Evolutionary conservation across 1,140 invertebrate genomes (phyloP).

Genomic region (Cyphomyrmex costatus): DNA sequence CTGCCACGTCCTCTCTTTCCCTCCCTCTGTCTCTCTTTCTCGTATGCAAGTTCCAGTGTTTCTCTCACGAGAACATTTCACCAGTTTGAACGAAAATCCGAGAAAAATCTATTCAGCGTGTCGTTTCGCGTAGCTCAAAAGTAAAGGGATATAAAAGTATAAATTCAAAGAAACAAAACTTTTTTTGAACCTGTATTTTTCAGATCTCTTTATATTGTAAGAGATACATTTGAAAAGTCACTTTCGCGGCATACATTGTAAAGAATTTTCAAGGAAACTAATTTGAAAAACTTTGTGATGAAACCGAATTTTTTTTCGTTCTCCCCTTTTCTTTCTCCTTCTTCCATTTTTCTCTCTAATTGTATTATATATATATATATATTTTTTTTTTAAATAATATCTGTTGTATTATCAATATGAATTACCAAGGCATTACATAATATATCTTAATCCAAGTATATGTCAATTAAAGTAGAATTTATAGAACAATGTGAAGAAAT

Average conservation of each 20-base stretch:
- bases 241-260: neutral
- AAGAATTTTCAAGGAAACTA: neutral
- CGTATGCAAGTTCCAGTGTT: slow-evolving; percentile 41
- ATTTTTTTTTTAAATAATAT: no score
- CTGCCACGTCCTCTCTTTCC: slow-evolving; percentile 42
- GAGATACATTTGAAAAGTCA: neutral
- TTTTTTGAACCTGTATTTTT: neutral
- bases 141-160: neutral
- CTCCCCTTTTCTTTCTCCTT: neutral
- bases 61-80: slow-evolving; percentile 5
- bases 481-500: neutral
- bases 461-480: neutral
- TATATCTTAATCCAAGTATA: neutral
- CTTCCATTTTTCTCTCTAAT: neutral
- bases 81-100: slow-evolving; percentile 12
- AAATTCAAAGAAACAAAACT: neutral
- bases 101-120: neutral
- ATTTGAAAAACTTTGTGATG: neutral
- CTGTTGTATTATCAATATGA: no score
- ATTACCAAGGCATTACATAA: neutral
- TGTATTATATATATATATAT: neutral
- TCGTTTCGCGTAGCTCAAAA: neutral
- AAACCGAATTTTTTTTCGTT: neutral
- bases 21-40: slow-evolving; percentile 66
- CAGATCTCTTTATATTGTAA: neutral